Base-by-base conservation (phyloP, 1,140 invertebrate genomes). In the Neodiprion pinetum region DNA sequence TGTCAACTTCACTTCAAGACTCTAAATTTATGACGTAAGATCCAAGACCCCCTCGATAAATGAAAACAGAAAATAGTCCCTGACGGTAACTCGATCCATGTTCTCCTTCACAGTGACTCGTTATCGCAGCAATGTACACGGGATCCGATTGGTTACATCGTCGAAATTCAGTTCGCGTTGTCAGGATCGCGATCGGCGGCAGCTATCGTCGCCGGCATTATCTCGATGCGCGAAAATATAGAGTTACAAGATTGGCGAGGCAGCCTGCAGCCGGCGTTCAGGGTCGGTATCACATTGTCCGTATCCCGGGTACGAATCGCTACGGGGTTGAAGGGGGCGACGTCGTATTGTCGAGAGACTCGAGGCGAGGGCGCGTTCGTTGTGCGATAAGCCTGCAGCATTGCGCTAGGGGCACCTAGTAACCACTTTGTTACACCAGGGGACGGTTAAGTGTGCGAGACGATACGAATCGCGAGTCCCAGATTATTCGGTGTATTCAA, bases 401-500 rank as follows among this genome's bases (percentile, higher is more conserved):
- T 70, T 71, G 72, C 71, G 17, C n/a, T 53, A 1, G 53, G 53
- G 53, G 53, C 53, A 61, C 76, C 75, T 79, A 80, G 82, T 87
- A 87, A 86, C 85, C 84, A 87, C 85, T 88, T 88, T 86, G 87
- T 88, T 87, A 83, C 80, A 79, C 83, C 82, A 80, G 71, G 78
- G 53, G 81, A 80, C 80, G 85, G 79, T 85, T 85, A 87, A 88
- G 84, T 85, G 84, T 78, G 77, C 82, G 81, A 40, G 5, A 84
- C 82, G 82, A 86, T 84, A 85, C 82, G 83, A 86, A 85, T 85
- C 72, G 47, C 73, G 67, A 67, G 67, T 61, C n/a, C n/a, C 81
- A 84, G 82, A 88, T 87, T 83, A 88, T 87, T 87, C 83, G 80
- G 83, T 80, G 82, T 75, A 87, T 87, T 87, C 83, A 87, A 87